Conservation (phyloP, 2,888 invertebrate species). For the Neoascia interrupta region DNA sequence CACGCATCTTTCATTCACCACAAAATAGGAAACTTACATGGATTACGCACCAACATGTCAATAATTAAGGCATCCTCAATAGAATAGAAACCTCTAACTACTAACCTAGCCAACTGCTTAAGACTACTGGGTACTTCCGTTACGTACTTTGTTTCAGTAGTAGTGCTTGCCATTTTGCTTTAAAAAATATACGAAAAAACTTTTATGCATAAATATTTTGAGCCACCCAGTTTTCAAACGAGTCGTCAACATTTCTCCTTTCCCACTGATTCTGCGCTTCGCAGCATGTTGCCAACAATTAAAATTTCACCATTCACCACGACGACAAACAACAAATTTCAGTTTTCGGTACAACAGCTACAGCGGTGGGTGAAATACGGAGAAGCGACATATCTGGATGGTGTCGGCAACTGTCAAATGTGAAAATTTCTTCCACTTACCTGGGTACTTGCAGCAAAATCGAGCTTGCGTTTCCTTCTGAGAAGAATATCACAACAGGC, state of each 20-base stretch:
- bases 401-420: conserved; percentile 56
- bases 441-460: conserved; percentile 38
- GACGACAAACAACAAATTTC: conserved; percentile 52
- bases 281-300: conserved; percentile 25
- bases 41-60: conserved; percentile 96
- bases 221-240: conserved; percentile 39
- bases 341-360: conserved; percentile 64
- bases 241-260: background rate
- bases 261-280: conserved; percentile 38
- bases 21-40: conserved; percentile 86
- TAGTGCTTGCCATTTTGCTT: conserved; percentile 64
- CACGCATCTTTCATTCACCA: too few relatives aligned
- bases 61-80: conserved; percentile 96
- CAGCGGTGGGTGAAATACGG: conserved; percentile 56
- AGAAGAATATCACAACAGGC: conserved; percentile 11
- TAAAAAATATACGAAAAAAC: conserved; percentile 1
- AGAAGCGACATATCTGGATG: conserved; percentile 25
- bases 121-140: conserved; percentile 96
- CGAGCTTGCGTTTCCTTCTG: conserved; percentile 28
- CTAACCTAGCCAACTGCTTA: conserved; percentile 93
- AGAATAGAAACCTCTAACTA: conserved; percentile 95
- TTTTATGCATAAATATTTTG: background rate
- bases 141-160: conserved; percentile 86
- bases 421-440: conserved; percentile 58
- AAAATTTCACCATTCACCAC: conserved; percentile 2